A percentile compares a stretch with the other conserved stretches of the same genome.
Evolutionary conservation across 2,113 vertebrate species (phyloP).

Genomic region (Trochalopteron elliotii): DNA sequence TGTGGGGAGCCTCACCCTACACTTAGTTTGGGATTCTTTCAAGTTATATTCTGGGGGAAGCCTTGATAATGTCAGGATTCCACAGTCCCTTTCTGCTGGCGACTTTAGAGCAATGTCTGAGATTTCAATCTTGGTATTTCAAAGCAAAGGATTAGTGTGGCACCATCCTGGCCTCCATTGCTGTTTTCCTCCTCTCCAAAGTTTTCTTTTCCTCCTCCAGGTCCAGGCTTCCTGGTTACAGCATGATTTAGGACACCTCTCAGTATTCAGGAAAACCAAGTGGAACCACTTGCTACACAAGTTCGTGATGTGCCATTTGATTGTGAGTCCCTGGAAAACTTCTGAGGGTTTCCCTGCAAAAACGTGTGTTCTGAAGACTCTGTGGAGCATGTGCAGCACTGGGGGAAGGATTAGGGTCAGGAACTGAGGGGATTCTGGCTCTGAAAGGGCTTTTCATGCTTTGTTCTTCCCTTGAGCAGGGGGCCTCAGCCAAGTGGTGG

Average conservation of each 20-base stretch:
- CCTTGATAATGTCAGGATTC: background rate
- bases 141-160: background rate
- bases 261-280: constrained; percentile 67
- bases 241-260: constrained; percentile 74
- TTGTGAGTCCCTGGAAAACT: constrained; percentile 48
- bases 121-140: background rate
- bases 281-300: constrained; percentile 74
- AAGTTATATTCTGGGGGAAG: background rate
- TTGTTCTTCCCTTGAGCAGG: constrained; percentile 50
- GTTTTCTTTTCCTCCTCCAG: constrained; percentile 10
- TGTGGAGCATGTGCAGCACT: too few species aligned
- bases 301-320: constrained; percentile 73
- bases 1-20: background rate
- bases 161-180: background rate
- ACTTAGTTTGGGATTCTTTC: background rate
- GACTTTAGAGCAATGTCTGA: background rate
- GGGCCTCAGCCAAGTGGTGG: constrained; percentile 74
- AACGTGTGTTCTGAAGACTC: background rate
- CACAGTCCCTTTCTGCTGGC: background rate
- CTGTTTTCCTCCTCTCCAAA: background rate
- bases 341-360: background rate
- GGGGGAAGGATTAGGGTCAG: background rate
- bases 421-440: background rate
- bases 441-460: background rate
- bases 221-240: constrained; percentile 70